Percentiles rank a stretch among this genome's conserved stretches.
phyloP scores from a whole-genome alignment of 2,888 invertebrate genomes.

The Athalia cordata region DNA sequence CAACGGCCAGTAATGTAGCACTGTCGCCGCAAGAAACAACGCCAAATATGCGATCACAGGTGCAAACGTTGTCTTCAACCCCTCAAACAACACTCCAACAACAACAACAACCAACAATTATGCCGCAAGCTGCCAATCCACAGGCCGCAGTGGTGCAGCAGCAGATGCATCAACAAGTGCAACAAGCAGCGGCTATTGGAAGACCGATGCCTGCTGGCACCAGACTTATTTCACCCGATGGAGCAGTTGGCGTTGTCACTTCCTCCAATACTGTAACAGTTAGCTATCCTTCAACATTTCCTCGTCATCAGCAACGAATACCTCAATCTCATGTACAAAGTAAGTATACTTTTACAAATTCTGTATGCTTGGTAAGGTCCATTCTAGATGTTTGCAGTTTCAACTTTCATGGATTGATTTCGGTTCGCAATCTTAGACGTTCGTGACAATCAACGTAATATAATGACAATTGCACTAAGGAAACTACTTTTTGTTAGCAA shows the following conservation, averaged over 20 bases:
- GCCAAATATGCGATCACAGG: slow-evolving; percentile 59
- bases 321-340: slow-evolving; percentile 70
- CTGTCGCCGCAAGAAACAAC: slow-evolving; percentile 58
- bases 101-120: slow-evolving; percentile 60
- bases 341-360: slow-evolving; percentile 50
- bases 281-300: slow-evolving; percentile 70
- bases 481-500: slow-evolving; percentile 47
- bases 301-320: slow-evolving; percentile 68
- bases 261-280: slow-evolving; percentile 76
- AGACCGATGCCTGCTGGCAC: slow-evolving; percentile 77
- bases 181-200: slow-evolving; percentile 79
- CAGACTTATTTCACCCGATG: slow-evolving; percentile 77
- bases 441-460: slow-evolving; percentile 37
- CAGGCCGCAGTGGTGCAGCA: slow-evolving; percentile 71
- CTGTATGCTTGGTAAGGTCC: background rate
- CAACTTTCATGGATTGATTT: background rate
- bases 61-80: slow-evolving; percentile 58
- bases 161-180: slow-evolving; percentile 78
- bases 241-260: slow-evolving; percentile 80
- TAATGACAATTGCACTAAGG: slow-evolving; percentile 42
- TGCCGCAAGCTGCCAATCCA: slow-evolving; percentile 71
- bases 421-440: background rate
- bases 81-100: slow-evolving; percentile 61
- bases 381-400: background rate
- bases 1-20: slow-evolving; percentile 51